A percentile compares a stretch with the other conserved stretches of the same genome.
These are phyloP conservation scores for Eulithis testata DNA, from an alignment of 2,888 invertebrate genomes.

Conservation along the genomic window DNA sequence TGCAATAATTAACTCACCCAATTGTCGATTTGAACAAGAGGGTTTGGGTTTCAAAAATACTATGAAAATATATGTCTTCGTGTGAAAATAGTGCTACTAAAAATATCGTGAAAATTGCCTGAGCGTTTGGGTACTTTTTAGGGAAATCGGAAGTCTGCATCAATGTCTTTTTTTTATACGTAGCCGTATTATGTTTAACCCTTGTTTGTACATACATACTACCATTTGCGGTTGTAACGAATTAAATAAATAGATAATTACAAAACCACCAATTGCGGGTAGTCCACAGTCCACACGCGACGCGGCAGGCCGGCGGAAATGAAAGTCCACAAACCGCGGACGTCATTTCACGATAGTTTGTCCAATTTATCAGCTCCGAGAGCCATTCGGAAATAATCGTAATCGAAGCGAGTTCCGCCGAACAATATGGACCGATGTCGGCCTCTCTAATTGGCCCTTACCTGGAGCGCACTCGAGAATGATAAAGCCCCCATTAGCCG, in stretches of 20 bases:
- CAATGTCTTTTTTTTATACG: no score
- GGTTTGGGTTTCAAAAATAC: constrained; percentile 4
- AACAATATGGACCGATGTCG: constrained; percentile 84
- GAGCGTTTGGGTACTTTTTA: no score
- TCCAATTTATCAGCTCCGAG: constrained; percentile 82
- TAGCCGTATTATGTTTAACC: no score
- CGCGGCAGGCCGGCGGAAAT: constrained; percentile 72
- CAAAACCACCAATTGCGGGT: constrained; percentile 35
- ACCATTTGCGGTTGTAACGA: not conserved
- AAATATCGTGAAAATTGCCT: no score
- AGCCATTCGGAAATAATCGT: constrained; percentile 82
- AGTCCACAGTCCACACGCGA: constrained; percentile 15
- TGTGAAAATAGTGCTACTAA: no score
- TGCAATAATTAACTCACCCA: constrained; percentile 21
- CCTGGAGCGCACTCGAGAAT: constrained; percentile 85
- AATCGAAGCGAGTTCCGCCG: constrained; percentile 81
- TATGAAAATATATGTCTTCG: not conserved
- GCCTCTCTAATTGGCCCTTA: constrained; percentile 84
- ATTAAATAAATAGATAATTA: constrained; percentile 5
- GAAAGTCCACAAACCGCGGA: constrained; percentile 74
- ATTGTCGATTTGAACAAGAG: constrained; percentile 21
- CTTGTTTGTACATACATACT: no score
- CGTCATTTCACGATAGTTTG: constrained; percentile 82
- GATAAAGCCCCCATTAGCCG: constrained; percentile 85
- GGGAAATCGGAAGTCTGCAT: no score